Base-by-base conservation (phyloP, 53 echinoderm and acorn worm species). In the Apostichopus leukothele region DNA sequence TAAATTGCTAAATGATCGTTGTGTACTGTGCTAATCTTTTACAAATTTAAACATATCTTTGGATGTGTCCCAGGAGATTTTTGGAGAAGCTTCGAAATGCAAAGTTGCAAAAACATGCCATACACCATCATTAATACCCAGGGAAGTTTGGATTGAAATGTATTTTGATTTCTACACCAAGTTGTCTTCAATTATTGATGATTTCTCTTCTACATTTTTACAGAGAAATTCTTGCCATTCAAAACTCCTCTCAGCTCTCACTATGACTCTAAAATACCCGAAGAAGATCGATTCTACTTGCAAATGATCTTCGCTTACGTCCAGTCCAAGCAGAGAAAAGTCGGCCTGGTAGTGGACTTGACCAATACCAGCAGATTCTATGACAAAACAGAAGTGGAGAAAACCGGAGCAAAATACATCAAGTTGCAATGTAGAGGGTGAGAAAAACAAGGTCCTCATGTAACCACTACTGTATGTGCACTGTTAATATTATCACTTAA, bases 341-440 rank as follows among this genome's bases (percentile, higher is more conserved):
- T 95, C 75, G 96, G 96, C 11, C 80, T 93, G 20, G 84, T 96
- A 63, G 83, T 96, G 26, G 96, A 96, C 67, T 90, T 96, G 5
- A 96, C 96, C n/a, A 96, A 96, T 75, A 96, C 96, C n/a, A 91
- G 73, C 19, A 87, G 96, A 78, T 96, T 96, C 83, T 97, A 97
- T 76, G 90, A 95, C 71, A 95, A 95, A 79, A 39, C 88, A 50
- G 93, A 91, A 8, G 89, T 95, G 9, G 94, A 95, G 73, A 78
- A 90, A 13, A 90, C 79, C 7, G 97, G 91, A 76, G 92, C 95
- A 10, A 92, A 27, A 26, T 95, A 97, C 86, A 90, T 95, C 81
- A 97, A 97, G 85, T 89, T 97, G 53, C 92, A 95, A 76, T 97
- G 95, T 59, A 86, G 93, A 81, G 95, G 97, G 95, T 95, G 96